Base-by-base conservation (phyloP, 1,140 invertebrate genomes). In the Drosophila serrata region DNA sequence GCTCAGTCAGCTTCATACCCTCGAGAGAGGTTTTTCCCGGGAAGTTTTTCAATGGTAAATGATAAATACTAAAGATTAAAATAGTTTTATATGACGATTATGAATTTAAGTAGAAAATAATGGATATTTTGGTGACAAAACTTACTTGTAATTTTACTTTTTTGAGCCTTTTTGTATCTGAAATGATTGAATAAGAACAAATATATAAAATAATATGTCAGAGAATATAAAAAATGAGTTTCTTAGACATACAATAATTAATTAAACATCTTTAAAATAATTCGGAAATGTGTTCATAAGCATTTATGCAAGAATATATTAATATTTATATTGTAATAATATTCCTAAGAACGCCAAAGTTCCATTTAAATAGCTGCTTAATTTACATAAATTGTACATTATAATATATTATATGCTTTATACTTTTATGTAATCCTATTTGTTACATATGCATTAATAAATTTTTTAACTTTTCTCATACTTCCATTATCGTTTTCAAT, bases 1-100 rank as follows among this genome's bases (percentile, higher is more conserved):
- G 59, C 15, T 39, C 12, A 61, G 45, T 37, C 59, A 31, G 7
- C 12, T 27, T 27, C 6, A n/a, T 60, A 49, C 57, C 57, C 57
- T 46, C 9, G 8, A 19, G 42, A 22, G 43, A n/a, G 39, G 55
- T 12, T 31, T 49, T 12, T 12, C 1, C 24, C n/a, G 24, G 12
- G 12, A 35, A 15, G 11, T 19, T 31, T 9, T 22, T 15, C 0
- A 17, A 17, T 49, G n/a, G 1, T 2, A 17, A 48, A 29, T 4
- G 2, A 51, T 8, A 33, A 51, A 13, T 33, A 7, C 29, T 33
- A 19, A 1, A 5, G 3, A 13, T 29, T 9, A 8, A 43, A 24
- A 24, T 15, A 2, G 22, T 24, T 46, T 46, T 24, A 15, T 1
- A 2, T 4, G 2, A 3, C 1, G 1, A 35, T 22, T 35, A 22